Conservation (phyloP, 2,113 vertebrate species). For the Hyaena hyaena region DNA sequence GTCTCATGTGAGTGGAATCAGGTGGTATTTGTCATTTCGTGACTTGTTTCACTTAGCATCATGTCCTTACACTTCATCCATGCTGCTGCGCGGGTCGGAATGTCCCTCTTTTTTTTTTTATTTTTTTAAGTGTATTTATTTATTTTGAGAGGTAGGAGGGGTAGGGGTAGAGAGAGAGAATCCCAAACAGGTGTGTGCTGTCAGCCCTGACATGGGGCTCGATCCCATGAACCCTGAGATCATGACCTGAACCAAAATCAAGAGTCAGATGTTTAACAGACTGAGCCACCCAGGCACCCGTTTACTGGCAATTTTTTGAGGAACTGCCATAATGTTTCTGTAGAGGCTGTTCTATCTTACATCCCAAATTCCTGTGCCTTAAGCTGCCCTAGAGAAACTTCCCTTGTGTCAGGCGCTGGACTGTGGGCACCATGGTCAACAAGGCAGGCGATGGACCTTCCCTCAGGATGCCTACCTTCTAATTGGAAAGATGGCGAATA, state of each 20-base stretch:
- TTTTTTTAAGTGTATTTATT: background rate
- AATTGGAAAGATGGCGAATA: background rate
- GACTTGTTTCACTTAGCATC: background rate
- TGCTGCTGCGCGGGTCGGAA: background rate
- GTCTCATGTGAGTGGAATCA: background rate
- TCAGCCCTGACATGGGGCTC: too few species aligned
- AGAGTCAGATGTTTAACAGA: too few species aligned
- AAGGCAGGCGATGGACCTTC: background rate
- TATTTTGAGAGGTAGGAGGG: too few species aligned
- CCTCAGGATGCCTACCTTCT: fast-evolving
- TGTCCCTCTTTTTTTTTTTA: background rate
- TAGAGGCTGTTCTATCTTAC: background rate
- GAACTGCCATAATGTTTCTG: fast-evolving
- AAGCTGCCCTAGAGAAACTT: background rate
- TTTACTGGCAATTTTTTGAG: background rate
- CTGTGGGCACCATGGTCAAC: background rate
- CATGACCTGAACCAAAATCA: too few species aligned
- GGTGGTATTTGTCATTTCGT: background rate
- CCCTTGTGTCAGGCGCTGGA: background rate
- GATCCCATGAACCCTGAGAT: too few species aligned
- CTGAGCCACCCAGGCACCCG: too few species aligned
- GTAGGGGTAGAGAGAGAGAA: too few species aligned
- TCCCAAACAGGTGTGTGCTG: too few species aligned
- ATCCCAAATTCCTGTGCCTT: background rate
- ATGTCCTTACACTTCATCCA: background rate